These are phyloP conservation scores for Ascaphus truei DNA, from an alignment of 2,113 vertebrate genomes.

Conservation along the genomic window DNA sequence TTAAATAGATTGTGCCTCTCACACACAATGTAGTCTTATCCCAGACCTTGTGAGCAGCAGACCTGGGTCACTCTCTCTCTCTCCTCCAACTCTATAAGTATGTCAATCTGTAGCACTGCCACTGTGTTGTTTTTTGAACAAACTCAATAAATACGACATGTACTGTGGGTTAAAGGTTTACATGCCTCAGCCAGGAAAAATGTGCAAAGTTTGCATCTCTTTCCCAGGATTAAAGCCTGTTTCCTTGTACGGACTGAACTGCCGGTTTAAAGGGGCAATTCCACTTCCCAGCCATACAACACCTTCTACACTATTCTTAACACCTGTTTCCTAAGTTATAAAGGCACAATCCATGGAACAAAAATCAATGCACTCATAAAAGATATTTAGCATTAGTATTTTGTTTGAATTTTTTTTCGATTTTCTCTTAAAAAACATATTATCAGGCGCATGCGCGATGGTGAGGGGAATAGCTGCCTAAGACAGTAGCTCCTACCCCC, in stretches of 20 bases:
- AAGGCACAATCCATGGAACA: too few species aligned
- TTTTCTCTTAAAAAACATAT: too few species aligned
- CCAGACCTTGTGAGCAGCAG: not conserved
- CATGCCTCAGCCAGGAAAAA: not conserved
- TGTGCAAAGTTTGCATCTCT: slow-evolving; percentile 10
- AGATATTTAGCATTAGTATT: too few species aligned
- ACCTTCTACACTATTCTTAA: too few species aligned
- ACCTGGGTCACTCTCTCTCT: not conserved
- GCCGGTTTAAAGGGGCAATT: not conserved
- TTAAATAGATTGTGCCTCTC: too few species aligned
- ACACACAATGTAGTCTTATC: not conserved
- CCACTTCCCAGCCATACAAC: too few species aligned
- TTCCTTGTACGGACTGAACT: not conserved
- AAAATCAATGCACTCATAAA: too few species aligned
- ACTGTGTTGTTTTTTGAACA: not conserved
- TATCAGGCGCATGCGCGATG: too few species aligned
- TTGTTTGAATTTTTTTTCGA: too few species aligned
- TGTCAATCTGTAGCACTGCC: not conserved
- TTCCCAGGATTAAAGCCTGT: not conserved
- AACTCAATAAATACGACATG: slow-evolving; percentile 10
- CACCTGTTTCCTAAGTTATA: too few species aligned
- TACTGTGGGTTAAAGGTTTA: slow-evolving; percentile 14
- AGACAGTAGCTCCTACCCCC: too few species aligned
- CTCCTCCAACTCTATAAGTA: not conserved
- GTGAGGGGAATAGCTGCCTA: too few species aligned